phyloP scores from a whole-genome alignment of 2,888 invertebrate species.

The Ephialtes manifestator region DNA sequence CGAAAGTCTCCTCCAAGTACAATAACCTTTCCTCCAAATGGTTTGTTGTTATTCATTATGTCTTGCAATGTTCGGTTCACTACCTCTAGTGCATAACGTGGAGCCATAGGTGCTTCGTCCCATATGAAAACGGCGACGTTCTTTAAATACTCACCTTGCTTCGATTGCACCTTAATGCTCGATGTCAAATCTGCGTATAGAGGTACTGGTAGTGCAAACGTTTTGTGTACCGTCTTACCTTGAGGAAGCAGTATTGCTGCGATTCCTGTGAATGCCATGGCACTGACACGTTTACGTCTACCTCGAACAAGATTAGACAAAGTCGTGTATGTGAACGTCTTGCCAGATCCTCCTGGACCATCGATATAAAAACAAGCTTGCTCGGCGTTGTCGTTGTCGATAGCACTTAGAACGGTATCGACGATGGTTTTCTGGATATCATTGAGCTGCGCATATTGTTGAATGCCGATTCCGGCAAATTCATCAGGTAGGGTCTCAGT shows the following conservation, averaged over 20 bases:
- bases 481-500: background rate
- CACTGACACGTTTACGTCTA: too few species aligned
- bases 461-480: slow-evolving; percentile 26
- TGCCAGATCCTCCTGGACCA: too few species aligned
- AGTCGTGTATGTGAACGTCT: slow-evolving; percentile 76
- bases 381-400: too few species aligned
- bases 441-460: slow-evolving; percentile 65
- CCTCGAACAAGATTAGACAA: slow-evolving; percentile 43
- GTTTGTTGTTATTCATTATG: slow-evolving; percentile 70
- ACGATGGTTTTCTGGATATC: slow-evolving; percentile 67
- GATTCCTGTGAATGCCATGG: too few species aligned
- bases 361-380: too few species aligned
- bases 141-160: slow-evolving; percentile 36
- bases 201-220: background rate
- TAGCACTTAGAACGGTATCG: slow-evolving; percentile 70
- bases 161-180: slow-evolving; percentile 58
- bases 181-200: too few species aligned
- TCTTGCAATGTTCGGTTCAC: slow-evolving; percentile 70
- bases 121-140: slow-evolving; percentile 69
- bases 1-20: slow-evolving; percentile 68
- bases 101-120: slow-evolving; percentile 74
- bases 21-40: slow-evolving; percentile 73
- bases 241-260: slow-evolving; percentile 73
- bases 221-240: slow-evolving; percentile 81
- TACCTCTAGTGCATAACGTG: slow-evolving; percentile 69